Evolutionary conservation across 2,888 invertebrate species (phyloP).

Genomic region (Trilocha varians): DNA sequence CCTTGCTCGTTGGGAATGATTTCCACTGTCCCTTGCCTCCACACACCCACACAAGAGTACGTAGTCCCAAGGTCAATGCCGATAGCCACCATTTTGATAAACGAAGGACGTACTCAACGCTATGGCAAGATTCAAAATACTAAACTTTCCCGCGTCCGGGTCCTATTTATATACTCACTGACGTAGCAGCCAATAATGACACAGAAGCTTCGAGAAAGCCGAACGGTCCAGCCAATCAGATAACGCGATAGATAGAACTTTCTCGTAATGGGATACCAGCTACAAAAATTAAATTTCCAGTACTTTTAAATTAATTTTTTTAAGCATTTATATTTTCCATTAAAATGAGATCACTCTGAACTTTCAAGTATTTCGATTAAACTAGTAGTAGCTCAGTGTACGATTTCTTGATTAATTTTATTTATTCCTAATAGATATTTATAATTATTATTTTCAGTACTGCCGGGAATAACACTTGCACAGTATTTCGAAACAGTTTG

Average conservation of each 20-base stretch:
- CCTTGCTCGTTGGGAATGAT: constrained; percentile 49
- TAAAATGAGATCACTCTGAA: too few relatives aligned
- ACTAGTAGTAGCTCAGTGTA: too few relatives aligned
- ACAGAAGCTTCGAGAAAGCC: constrained; percentile 34
- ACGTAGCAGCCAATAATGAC: constrained; percentile 25
- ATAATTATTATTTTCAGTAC: too few relatives aligned
- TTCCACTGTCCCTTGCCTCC: constrained; percentile 38
- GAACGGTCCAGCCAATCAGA: constrained; percentile 34
- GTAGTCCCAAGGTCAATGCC: constrained; percentile 57
- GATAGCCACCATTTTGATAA: constrained; percentile 39
- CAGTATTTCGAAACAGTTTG: too few relatives aligned
- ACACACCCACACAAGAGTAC: constrained; percentile 48
- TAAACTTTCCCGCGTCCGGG: constrained; percentile 20
- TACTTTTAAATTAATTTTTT: background rate
- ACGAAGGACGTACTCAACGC: background rate
- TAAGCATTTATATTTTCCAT: background rate
- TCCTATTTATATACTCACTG: constrained; percentile 32
- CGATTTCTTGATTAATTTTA: too few relatives aligned
- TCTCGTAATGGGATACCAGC: constrained; percentile 21
- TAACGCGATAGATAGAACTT: constrained; percentile 19
- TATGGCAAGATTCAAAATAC: constrained; percentile 16
- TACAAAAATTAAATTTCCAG: background rate
- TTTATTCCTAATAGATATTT: too few relatives aligned
- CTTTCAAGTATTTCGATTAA: too few relatives aligned
- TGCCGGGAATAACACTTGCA: too few relatives aligned